Conservation (phyloP, 2,888 invertebrate genomes). For the Nasonovia ribisnigri region DNA sequence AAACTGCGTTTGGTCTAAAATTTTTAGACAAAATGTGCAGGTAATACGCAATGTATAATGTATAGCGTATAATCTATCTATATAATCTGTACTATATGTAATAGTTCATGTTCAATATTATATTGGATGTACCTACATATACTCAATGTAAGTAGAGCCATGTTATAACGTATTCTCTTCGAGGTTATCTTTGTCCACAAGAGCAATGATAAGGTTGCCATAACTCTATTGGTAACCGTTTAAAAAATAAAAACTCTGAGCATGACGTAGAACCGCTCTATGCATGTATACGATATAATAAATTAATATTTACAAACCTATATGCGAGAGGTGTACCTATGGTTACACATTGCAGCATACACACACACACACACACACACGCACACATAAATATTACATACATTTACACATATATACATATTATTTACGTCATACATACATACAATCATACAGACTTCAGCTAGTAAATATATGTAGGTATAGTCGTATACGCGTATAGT, state of each 20-base stretch:
- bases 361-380: neutral
- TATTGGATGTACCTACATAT: neutral
- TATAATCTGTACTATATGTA: neutral
- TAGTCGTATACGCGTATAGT: conserved; percentile 41
- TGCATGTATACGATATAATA: neutral
- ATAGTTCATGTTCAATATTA: neutral
- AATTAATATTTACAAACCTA: neutral
- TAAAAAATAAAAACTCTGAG: neutral
- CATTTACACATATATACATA: neutral
- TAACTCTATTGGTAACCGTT: neutral
- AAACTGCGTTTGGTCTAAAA: neutral
- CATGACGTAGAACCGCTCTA: neutral
- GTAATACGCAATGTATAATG: too few relatives aligned
- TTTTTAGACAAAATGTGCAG: neutral
- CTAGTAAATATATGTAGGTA: conserved; percentile 17
- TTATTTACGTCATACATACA: neutral
- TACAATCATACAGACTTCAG: neutral
- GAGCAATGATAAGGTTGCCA: too few relatives aligned
- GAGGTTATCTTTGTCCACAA: neutral
- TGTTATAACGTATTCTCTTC: neutral
- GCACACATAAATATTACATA: neutral
- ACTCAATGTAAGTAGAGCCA: neutral
- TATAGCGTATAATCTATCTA: neutral
- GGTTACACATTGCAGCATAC: conserved; percentile 16
- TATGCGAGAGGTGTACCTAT: neutral